A percentile compares a stretch with the other conserved stretches of the same genome.
Conservation (phyloP, 1,140 invertebrate species). For the Stegodyphus mimosarum region DNA sequence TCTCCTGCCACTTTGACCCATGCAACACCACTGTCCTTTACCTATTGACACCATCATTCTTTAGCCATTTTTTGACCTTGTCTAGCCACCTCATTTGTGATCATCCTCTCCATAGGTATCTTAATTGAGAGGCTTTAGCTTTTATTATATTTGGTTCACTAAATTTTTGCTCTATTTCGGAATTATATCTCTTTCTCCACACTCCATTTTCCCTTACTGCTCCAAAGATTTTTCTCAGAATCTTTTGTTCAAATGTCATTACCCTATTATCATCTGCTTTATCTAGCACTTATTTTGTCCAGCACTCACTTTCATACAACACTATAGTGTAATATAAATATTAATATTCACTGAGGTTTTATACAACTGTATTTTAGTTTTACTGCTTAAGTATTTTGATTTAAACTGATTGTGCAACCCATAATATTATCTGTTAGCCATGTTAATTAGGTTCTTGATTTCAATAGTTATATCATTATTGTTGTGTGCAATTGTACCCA, state of each 20-base stretch:
- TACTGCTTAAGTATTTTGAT: neutral
- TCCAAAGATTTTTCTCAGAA: neutral
- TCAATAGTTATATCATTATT: neutral
- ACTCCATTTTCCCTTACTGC: neutral
- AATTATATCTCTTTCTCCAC: neutral
- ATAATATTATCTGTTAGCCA: neutral
- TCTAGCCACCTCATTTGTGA: neutral
- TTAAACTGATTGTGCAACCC: neutral
- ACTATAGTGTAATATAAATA: neutral
- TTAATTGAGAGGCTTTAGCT: neutral
- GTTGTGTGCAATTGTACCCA: neutral
- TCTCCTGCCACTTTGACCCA: neutral
- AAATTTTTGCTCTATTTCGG: neutral
- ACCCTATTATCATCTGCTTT: neutral
- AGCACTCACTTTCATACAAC: neutral
- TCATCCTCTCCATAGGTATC: neutral
- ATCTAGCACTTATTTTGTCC: neutral
- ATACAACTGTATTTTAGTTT: conserved; percentile 9
- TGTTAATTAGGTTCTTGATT: neutral
- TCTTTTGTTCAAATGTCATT: neutral
- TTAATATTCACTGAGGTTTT: neutral
- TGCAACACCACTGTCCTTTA: neutral
- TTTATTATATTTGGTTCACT: neutral
- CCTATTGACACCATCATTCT: neutral
- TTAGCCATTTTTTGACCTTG: neutral